A percentile compares a stretch with the other conserved stretches of the same genome.
Evolutionary conservation across 2,888 invertebrate species (phyloP).

Genomic region (Eledona agricola): DNA sequence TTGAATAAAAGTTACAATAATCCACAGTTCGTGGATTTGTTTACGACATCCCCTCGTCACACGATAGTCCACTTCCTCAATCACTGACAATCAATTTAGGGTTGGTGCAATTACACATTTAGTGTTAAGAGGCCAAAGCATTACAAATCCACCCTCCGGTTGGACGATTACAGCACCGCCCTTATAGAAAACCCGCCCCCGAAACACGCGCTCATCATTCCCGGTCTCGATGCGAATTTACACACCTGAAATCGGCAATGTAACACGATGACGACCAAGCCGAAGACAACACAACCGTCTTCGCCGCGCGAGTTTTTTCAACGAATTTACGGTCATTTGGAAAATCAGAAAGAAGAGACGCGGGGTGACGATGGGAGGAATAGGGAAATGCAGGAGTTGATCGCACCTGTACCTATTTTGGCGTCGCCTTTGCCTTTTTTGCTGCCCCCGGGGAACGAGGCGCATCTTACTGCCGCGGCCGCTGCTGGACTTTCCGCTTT

Average conservation of each 20-base stretch:
- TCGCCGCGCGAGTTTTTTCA: conserved; percentile 85
- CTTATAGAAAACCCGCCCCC: conserved; percentile 29
- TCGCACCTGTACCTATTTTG: conserved; percentile 58
- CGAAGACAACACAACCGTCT: conserved; percentile 67
- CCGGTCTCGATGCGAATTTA: conserved; percentile 7
- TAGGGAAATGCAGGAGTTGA: conserved; percentile 47
- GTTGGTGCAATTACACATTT: conserved; percentile 24
- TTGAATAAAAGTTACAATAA: too few species aligned
- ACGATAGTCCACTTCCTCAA: conserved; percentile 20
- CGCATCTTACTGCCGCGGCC: conserved; percentile 66
- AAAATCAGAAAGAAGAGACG: conserved; percentile 53
- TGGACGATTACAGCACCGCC: conserved; percentile 29
- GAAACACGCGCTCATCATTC: conserved; percentile 17
- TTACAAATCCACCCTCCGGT: conserved; percentile 18
- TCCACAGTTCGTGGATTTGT: not conserved
- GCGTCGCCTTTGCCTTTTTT: conserved; percentile 58
- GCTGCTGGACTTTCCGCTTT: conserved; percentile 66
- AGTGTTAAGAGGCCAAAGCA: conserved; percentile 29
- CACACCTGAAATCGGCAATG: conserved; percentile 19
- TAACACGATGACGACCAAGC: conserved; percentile 40
- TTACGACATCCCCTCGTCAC: conserved; percentile 12
- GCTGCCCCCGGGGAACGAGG: conserved; percentile 53
- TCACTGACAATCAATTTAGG: conserved; percentile 23
- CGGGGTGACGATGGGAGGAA: conserved; percentile 44
- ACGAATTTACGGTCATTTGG: conserved; percentile 81